Base-by-base conservation (phyloP, 1,140 invertebrate genomes). In the Caenorhabditis inopinata region DNA sequence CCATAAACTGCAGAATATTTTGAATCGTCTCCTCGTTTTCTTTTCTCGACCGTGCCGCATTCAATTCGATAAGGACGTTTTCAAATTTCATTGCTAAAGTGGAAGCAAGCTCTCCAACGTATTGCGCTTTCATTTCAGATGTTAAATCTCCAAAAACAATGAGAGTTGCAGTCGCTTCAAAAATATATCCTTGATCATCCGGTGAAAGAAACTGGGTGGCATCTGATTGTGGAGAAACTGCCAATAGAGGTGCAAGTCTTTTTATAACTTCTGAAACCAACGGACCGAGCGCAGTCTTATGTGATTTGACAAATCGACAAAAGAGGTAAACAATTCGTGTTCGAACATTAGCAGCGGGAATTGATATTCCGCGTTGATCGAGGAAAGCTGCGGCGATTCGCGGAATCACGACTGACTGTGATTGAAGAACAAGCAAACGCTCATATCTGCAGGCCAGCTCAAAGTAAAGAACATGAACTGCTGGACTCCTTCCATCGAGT, bases 281-380 rank as follows among this genome's bases (percentile, higher is more conserved):
- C 1, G 79, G 47, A 7, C 74, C 58, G 1, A 83, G 35, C 25
- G 78, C 62, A 0, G 78, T 29, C 45, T 83, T 83, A 38, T 83
- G 79, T 23, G 75, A 42, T 53, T 83, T 83, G 7, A 83, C 82
- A 25, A 83, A 83, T 42, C 82, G 82, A 53, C 74, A 83, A 38
- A 83, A 83, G n/a, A 83, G 79, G 18, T 83, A 83, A 7, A 83
- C 79, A 6, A 82, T 53, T 4, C 82, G 35, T 14, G 79, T 73
- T 16, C 82, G 79, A 16, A 83, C 82, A 21, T 78, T 79, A 16
- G 46, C 49, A 45, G 45, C n/a, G 18, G 73, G 35, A 74, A 81
- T 77, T 5, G 58, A 58, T 11, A 83, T 82, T 42, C 75, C 79
- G 18, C 78, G 29, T 74, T 73, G 51, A 49, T 79, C 78, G 11